Evolutionary conservation across 2,888 invertebrate genomes (phyloP), one percentile per base, ranked within the genome.

Genomic region (Drosophila pseudotalamancana): DNA sequence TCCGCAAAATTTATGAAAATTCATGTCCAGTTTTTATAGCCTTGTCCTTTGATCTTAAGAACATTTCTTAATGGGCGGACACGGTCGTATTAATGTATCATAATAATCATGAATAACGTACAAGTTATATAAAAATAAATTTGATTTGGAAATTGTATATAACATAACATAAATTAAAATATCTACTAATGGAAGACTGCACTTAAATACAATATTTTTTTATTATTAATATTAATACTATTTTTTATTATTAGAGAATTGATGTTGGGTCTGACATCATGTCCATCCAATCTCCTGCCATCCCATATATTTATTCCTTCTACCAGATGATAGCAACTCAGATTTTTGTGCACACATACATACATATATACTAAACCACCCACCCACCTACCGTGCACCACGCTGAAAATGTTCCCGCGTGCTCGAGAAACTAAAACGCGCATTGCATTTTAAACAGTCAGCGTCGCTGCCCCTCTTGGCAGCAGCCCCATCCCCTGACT

Each of bases 381-480:
- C 9, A 27, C 21, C 19, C 16, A 29, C 8, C 35, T 50, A 61
- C 31, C 27, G 29, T 25, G 27, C 42, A 25, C n/a, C 29, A 16
- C 16, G 43, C 31, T 39, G 37, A 6, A 31, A 12, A 5, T 21
- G 6, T 18, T 6, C 9, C 37, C 21, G 14, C n/a, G 18, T 49
- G 6, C 9, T 34, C 31, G 12, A 4, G 4, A 18, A 27, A 49
- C 50, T 23, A 53, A 67, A 74, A 51, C 71, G 69, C 57, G 51
- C 67, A 75, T 56, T 79, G 79, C 69, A 85, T 78, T 85, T 78
- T 70, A 72, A 78, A 55, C 68, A 68, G 64, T 46, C 46, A 53
- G 39, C 40, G 29, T 56, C 39, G 42, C 27, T 25, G 29, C 48
- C 43, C 18, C 34, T 19, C 27, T 11, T 16, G 0, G 9, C 14